Conservation (phyloP, 2,113 vertebrate species). For the Tiliqua scincoides region DNA sequence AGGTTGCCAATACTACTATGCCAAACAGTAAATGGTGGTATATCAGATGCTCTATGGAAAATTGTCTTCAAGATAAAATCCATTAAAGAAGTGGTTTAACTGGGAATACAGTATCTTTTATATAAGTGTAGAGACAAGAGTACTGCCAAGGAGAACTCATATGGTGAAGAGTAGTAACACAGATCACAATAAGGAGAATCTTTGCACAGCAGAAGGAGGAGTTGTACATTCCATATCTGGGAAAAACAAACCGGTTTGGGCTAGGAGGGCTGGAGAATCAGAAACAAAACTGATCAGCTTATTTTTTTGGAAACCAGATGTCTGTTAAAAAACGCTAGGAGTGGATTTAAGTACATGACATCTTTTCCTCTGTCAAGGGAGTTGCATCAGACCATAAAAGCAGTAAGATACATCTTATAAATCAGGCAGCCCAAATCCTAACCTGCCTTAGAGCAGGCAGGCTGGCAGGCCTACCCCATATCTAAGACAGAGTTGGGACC, state of each 20-base stretch:
- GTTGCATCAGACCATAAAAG: background rate
- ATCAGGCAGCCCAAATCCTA: too few species aligned
- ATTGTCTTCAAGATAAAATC: background rate
- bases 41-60: background rate
- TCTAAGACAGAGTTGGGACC: too few species aligned
- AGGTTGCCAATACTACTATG: too few species aligned
- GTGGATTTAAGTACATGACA: background rate
- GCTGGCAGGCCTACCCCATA: too few species aligned
- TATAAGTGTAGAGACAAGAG: background rate
- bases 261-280: too few species aligned
- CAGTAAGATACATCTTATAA: background rate
- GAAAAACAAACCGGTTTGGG: background rate
- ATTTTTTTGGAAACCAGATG: too few species aligned
- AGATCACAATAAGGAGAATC: background rate
- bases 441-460: too few species aligned
- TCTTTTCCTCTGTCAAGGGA: background rate
- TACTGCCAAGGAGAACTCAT: background rate
- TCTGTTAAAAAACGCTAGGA: background rate
- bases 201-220: background rate
- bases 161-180: background rate
- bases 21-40: background rate
- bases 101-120: background rate
- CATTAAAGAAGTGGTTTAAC: background rate
- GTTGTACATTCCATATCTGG: background rate
- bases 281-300: background rate